Percentiles rank a stretch among this genome's conserved stretches.
Evolutionary conservation across 2,888 invertebrate species (phyloP).

Genomic region (Drosophila putrida): DNA sequence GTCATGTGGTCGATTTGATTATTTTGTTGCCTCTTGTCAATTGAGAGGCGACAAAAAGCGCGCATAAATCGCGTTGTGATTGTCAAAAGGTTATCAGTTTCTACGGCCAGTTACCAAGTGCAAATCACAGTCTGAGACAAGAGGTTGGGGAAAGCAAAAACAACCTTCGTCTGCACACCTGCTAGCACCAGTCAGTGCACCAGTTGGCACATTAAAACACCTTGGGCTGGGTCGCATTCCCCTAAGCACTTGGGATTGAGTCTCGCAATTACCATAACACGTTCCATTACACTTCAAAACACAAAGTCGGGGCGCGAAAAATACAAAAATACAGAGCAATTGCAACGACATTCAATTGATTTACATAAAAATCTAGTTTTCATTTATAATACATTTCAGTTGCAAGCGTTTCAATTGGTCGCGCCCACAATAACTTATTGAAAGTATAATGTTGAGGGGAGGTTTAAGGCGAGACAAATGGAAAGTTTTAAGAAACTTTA

Average conservation of each 20-base stretch:
- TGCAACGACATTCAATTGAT: slow-evolving; percentile 48
- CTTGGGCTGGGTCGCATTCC: slow-evolving; percentile 61
- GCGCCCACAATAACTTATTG: slow-evolving; percentile 34
- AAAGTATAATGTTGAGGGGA: slow-evolving; percentile 8
- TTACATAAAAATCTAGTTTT: slow-evolving; percentile 61
- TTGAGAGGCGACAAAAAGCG: slow-evolving; percentile 34
- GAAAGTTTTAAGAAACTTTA: slow-evolving; percentile 5
- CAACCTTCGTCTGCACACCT: slow-evolving; percentile 63
- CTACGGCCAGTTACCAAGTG: slow-evolving; percentile 47
- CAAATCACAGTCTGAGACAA: slow-evolving; percentile 19
- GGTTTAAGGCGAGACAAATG: not conserved
- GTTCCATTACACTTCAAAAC: slow-evolving; percentile 37
- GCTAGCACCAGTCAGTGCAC: slow-evolving; percentile 33
- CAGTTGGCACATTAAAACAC: slow-evolving; percentile 39
- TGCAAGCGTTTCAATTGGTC: slow-evolving; percentile 17
- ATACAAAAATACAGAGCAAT: slow-evolving; percentile 20
- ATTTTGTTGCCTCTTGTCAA: slow-evolving; percentile 51
- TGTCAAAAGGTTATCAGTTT: slow-evolving; percentile 52
- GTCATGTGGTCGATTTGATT: slow-evolving; percentile 51
- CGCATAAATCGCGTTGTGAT: slow-evolving; percentile 15
- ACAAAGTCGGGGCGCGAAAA: slow-evolving; percentile 5
- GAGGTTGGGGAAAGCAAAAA: slow-evolving; percentile 10
- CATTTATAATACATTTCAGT: slow-evolving; percentile 18
- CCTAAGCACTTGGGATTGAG: slow-evolving; percentile 24
- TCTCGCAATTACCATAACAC: slow-evolving; percentile 63